Conservation (phyloP, 1,140 invertebrate species). For the Eumeta japonica region DNA sequence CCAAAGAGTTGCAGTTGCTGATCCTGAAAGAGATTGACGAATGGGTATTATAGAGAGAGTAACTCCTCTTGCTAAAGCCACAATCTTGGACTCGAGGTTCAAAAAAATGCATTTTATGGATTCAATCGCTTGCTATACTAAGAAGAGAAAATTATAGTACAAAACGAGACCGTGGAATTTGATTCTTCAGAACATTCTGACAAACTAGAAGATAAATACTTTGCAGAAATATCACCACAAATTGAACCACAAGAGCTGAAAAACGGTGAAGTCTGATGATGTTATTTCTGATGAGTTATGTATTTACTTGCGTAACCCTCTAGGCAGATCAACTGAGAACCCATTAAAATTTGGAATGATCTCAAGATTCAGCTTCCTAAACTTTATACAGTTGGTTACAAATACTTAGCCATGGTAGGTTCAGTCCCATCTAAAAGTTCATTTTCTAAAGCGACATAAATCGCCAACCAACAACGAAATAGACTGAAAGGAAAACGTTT, state of each 20-base stretch:
- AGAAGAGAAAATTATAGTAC: constrained; percentile 4
- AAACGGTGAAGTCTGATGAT: constrained; percentile 14
- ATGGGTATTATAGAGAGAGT: constrained; percentile 22
- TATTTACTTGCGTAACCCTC: constrained; percentile 15
- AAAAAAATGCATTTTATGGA: constrained; percentile 11
- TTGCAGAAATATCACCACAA: too few species aligned
- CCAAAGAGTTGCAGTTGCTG: constrained; percentile 14
- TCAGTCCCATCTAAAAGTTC: too few species aligned
- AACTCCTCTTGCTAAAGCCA: constrained; percentile 8
- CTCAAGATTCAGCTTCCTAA: constrained; percentile 26
- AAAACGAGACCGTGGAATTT: too few species aligned
- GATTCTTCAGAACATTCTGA: constrained; percentile 16
- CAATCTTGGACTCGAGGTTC: constrained; percentile 9
- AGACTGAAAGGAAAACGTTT: constrained; percentile 17
- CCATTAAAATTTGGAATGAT: constrained; percentile 27
- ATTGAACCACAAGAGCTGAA: too few species aligned
- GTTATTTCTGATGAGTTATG: constrained; percentile 21
- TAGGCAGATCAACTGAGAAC: constrained; percentile 24
- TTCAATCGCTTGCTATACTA: constrained; percentile 3
- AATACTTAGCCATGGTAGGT: constrained; percentile 29
- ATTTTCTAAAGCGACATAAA: constrained; percentile 32
- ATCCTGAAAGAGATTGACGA: constrained; percentile 19
- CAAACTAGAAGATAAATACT: constrained; percentile 12
- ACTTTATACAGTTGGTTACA: constrained; percentile 24
- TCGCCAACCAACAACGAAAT: constrained; percentile 17